Percentiles rank a stretch among this genome's conserved stretches.
These are phyloP conservation scores for Sebastolobus alascanus DNA, from an alignment of 2,797 vertebrate genomes.

Conservation along the genomic window DNA sequence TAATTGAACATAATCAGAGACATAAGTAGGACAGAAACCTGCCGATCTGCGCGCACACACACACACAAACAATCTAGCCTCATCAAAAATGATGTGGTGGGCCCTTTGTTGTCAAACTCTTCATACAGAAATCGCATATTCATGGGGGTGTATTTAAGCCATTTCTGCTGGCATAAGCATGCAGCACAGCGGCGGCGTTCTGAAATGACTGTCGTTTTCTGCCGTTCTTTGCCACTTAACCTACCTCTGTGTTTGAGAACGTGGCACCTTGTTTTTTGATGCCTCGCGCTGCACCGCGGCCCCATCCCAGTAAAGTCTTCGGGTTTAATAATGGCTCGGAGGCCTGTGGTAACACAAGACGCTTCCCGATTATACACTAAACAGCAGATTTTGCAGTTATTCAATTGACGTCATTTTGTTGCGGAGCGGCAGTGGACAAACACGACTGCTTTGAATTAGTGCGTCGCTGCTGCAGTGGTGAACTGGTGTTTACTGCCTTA, in stretches of 20 bases:
- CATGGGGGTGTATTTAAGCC: constrained; percentile 84
- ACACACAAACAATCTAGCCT: constrained; percentile 51
- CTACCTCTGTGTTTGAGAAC: constrained; percentile 72
- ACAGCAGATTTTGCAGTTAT: constrained; percentile 77
- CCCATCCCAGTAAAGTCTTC: constrained; percentile 50
- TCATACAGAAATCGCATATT: constrained; percentile 83
- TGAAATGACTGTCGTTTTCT: constrained; percentile 69
- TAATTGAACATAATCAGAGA: constrained; percentile 64
- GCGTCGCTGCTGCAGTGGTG: constrained; percentile 22
- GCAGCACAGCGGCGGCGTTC: constrained; percentile 61
- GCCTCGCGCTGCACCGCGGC: constrained; percentile 46
- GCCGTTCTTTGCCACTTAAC: constrained; percentile 78
- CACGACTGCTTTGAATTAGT: constrained; percentile 79
- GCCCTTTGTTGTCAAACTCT: constrained; percentile 86
- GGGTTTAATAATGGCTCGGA: constrained; percentile 78
- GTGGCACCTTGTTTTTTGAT: constrained; percentile 71
- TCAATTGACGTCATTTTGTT: constrained; percentile 70
- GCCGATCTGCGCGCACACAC: constrained; percentile 12
- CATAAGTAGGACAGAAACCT: constrained; percentile 71
- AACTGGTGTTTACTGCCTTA: constrained; percentile 53
- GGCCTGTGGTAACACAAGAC: constrained; percentile 67
- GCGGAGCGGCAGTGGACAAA: constrained; percentile 71
- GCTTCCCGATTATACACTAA: constrained; percentile 64
- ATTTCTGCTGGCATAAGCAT: constrained; percentile 89
- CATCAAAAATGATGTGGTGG: constrained; percentile 79